Evolutionary conservation across 1,140 invertebrate genomes (phyloP).

Genomic region (Aphis craccivora): DNA sequence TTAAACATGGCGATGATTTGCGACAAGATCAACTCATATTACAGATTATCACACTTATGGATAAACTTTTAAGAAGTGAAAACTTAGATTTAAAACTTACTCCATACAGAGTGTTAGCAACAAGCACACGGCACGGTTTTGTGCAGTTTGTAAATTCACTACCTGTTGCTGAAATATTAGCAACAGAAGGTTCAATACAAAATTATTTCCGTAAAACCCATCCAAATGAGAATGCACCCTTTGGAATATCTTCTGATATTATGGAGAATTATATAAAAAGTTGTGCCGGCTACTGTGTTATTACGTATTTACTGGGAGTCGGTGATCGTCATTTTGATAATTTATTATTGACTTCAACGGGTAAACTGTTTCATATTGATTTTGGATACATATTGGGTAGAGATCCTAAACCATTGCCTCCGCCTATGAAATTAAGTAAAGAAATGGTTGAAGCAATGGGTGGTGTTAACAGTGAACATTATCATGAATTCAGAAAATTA

Average conservation of each 20-base stretch:
- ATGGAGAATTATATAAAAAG: conserved; percentile 98
- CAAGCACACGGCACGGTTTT: conserved; percentile 94
- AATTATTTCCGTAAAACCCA: conserved; percentile 91
- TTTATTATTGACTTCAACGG: conserved; percentile 85
- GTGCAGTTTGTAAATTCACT: conserved; percentile 96
- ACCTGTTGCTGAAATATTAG: conserved; percentile 89
- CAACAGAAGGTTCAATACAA: conserved; percentile 85
- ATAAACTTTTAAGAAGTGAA: conserved; percentile 89
- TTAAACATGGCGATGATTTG: conserved; percentile 99
- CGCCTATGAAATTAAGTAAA: conserved; percentile 97
- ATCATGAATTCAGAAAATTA: conserved; percentile 91
- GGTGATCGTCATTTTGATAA: conserved; percentile 99
- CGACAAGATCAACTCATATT: conserved; percentile 97
- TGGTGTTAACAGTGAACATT: conserved; percentile 89
- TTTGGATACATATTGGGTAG: conserved; percentile 98
- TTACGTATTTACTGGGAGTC: conserved; percentile 96
- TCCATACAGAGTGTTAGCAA: conserved; percentile 92
- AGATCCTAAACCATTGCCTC: conserved; percentile 97
- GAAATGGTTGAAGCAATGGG: conserved; percentile 99
- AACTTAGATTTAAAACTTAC: conserved; percentile 96
- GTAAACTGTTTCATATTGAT: conserved; percentile 98
- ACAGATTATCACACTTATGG: conserved; percentile 98
- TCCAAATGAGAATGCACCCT: conserved; percentile 85
- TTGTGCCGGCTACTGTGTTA: conserved; percentile 98
- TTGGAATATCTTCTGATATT: conserved; percentile 90